Percentiles rank a stretch among this genome's conserved stretches.
Evolutionary conservation across 2,797 vertebrate species (phyloP).

Genomic region (Ctenopoma kingsleyae): DNA sequence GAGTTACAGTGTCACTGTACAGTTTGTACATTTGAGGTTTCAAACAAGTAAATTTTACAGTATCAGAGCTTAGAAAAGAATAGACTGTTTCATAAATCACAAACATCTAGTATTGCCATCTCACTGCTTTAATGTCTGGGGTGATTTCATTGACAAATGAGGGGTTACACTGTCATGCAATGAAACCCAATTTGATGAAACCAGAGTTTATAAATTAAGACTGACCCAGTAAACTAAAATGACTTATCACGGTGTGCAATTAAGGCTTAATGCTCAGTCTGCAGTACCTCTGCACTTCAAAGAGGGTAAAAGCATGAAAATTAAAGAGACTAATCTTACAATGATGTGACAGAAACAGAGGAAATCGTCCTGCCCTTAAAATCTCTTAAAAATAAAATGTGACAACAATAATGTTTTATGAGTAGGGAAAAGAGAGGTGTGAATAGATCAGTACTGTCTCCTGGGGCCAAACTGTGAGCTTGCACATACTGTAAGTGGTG

Average conservation of each 20-base stretch:
- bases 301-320: conserved; percentile 51
- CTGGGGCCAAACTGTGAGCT: conserved; percentile 44
- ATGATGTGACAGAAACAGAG: conserved; percentile 42
- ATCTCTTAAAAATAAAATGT: conserved; percentile 47
- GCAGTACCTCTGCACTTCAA: conserved; percentile 58
- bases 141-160: conserved; percentile 30
- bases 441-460: conserved; percentile 44
- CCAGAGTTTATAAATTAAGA: conserved; percentile 29
- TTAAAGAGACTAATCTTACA: conserved; percentile 52
- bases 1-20: background rate
- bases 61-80: background rate
- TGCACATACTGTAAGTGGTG: conserved; percentile 25
- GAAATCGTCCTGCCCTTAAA: conserved; percentile 31
- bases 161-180: conserved; percentile 22
- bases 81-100: conserved; percentile 2
- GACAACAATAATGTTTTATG: conserved; percentile 38
- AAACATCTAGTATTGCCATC: conserved; percentile 21
- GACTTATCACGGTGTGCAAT: conserved; percentile 48
- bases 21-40: background rate
- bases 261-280: conserved; percentile 39
- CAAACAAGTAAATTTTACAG: background rate
- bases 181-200: conserved; percentile 37
- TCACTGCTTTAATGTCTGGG: conserved; percentile 10
- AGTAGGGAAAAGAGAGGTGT: background rate
- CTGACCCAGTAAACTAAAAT: conserved; percentile 51